Percentiles rank a stretch among this genome's conserved stretches.
Conservation (phyloP, 53 echinoderm and acorn worm species). For the Arbacia lixula region DNA sequence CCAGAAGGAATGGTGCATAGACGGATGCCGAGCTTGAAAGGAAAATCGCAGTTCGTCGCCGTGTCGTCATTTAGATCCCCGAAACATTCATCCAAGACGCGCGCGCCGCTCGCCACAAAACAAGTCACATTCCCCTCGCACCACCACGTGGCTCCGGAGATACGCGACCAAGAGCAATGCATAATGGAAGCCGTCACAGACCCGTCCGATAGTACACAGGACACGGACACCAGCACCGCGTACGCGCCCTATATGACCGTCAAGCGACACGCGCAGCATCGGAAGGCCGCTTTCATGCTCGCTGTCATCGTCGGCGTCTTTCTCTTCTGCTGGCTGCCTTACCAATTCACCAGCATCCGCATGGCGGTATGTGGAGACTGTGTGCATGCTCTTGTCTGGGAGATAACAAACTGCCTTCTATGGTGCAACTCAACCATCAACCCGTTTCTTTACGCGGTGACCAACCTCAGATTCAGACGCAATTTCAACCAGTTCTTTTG, state of each 20-base stretch:
- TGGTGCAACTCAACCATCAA: conserved; percentile 97
- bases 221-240: not conserved
- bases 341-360: conserved; percentile 69
- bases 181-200: not conserved
- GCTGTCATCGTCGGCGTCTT: conserved; percentile 81
- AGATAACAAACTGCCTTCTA: conserved; percentile 77
- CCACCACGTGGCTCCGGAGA: not conserved
- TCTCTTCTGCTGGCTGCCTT: conserved; percentile 79
- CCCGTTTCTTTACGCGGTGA: conserved; percentile 89
- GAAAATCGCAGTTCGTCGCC: conserved; percentile 2
- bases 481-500: conserved; percentile 69
- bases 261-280: conserved; percentile 46
- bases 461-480: conserved; percentile 62
- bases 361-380: conserved; percentile 72
- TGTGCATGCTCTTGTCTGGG: conserved; percentile 51
- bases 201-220: not conserved
- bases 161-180: too few relatives aligned
- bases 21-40: conserved; percentile 10
- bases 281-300: conserved; percentile 77
- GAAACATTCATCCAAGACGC: not conserved
- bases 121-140: not conserved
- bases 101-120: not conserved
- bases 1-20: conserved; percentile 67
- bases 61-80: not conserved
- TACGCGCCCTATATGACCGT: not conserved